A percentile compares a stretch with the other conserved stretches of the same genome.
Evolutionary conservation across 2,888 invertebrate genomes (phyloP).

Genomic region (Acrobasis suavella): DNA sequence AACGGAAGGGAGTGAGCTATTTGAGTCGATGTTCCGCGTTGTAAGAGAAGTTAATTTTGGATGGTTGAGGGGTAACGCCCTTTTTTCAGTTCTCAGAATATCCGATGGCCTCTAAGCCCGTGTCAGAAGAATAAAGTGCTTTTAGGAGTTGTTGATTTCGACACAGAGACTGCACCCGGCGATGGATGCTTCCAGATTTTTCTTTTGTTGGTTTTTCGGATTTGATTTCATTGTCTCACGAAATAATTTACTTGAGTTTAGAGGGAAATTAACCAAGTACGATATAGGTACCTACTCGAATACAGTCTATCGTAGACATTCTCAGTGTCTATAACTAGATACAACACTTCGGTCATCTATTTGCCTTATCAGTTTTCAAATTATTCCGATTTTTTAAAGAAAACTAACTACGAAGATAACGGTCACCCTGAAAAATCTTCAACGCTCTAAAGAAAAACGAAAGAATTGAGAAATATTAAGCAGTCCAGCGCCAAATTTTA

Average conservation of each 20-base stretch:
- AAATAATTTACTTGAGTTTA: not conserved
- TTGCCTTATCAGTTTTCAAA: too few species aligned
- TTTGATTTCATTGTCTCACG: not conserved
- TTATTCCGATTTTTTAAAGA: too few species aligned
- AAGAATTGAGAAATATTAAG: not conserved
- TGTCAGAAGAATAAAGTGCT: constrained; percentile 34
- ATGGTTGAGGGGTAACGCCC: constrained; percentile 53
- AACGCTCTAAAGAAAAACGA: too few species aligned
- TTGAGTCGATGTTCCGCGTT: constrained; percentile 35
- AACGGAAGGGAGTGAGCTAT: constrained; percentile 50
- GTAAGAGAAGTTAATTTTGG: constrained; percentile 44
- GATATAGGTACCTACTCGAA: not conserved
- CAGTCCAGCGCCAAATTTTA: too few species aligned
- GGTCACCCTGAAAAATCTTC: too few species aligned
- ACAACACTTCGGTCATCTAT: too few species aligned
- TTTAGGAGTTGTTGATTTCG: constrained; percentile 19
- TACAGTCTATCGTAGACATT: too few species aligned
- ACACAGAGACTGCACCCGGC: constrained; percentile 3
- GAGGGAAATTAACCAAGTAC: not conserved
- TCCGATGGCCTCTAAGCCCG: constrained; percentile 29
- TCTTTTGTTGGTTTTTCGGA: not conserved
- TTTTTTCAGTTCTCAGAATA: constrained; percentile 42
- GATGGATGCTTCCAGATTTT: not conserved
- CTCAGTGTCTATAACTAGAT: too few species aligned
- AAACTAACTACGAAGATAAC: too few species aligned